Evolutionary conservation across 2,113 vertebrate species (phyloP).

Genomic region (Paradisaea rubra): DNA sequence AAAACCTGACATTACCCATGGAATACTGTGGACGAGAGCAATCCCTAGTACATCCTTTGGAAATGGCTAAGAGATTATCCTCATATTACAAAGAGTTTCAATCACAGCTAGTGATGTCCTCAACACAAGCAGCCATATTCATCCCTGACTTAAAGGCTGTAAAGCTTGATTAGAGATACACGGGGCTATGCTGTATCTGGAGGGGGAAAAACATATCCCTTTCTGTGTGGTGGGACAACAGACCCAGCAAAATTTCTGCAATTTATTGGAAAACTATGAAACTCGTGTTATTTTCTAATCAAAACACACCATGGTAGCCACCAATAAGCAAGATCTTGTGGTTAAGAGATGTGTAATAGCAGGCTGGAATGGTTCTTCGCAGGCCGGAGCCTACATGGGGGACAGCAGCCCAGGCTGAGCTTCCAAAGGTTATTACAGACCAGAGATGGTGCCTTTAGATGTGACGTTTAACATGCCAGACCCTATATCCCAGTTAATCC

Average conservation of each 20-base stretch:
- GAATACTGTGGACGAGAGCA: accelerated
- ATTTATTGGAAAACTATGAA: neutral
- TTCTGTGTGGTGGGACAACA: neutral
- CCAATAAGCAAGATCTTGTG: neutral
- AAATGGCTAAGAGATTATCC: neutral
- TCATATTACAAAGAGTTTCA: neutral
- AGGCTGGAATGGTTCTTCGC: neutral
- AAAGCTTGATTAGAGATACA: neutral
- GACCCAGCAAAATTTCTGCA: neutral
- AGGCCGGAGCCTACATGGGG: neutral
- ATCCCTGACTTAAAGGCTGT: neutral
- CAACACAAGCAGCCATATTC: neutral
- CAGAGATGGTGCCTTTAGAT: accelerated
- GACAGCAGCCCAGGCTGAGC: neutral
- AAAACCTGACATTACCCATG: accelerated
- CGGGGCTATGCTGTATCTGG: neutral
- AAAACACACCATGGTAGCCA: neutral
- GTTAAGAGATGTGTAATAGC: neutral
- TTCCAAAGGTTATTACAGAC: neutral
- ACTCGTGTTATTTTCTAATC: neutral
- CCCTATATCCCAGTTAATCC: neutral
- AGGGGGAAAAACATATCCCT: accelerated
- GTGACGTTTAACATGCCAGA: accelerated
- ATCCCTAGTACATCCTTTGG: no score
- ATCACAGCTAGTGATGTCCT: neutral